Conservation (phyloP, 2,797 vertebrate species). For the Etheostoma perlongum region DNA sequence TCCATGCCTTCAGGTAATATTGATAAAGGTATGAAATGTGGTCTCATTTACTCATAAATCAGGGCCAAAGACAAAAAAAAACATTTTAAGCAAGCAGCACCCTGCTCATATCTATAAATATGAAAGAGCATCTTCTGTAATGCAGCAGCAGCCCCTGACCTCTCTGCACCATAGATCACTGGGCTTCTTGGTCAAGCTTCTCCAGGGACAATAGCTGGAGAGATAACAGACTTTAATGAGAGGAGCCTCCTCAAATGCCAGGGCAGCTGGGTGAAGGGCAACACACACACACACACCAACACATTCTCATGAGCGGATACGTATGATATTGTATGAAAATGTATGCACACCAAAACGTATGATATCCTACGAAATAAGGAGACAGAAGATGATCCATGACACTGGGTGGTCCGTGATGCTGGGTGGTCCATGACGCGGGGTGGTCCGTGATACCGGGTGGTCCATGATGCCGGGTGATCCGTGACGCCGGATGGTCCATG, state of each 20-base stretch:
- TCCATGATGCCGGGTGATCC: too few relatives aligned
- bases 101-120: constrained; percentile 8
- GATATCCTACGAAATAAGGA: too few relatives aligned
- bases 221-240: constrained; percentile 40
- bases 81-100: background rate
- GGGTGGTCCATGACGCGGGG: too few relatives aligned
- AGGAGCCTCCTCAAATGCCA: constrained; percentile 45
- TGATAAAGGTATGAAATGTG: constrained; percentile 19
- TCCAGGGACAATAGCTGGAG: constrained; percentile 25
- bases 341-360: too few relatives aligned
- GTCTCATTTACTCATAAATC: constrained; percentile 5
- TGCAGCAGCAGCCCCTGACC: constrained; percentile 12
- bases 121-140: background rate
- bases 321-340: too few relatives aligned
- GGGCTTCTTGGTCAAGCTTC: constrained; percentile 45
- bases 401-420: too few relatives aligned
- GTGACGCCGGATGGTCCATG: too few relatives aligned
- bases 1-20: constrained; percentile 16
- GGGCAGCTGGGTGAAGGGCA: constrained; percentile 27
- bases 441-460: too few relatives aligned
- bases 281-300: background rate
- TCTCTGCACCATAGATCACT: constrained; percentile 36
- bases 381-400: too few relatives aligned
- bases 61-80: background rate
- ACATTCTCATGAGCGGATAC: too few relatives aligned